Percentiles rank a stretch among this genome's conserved stretches.
These are phyloP conservation scores for Chouioia cunea DNA, from an alignment of 2,888 invertebrate genomes.

Conservation along the genomic window DNA sequence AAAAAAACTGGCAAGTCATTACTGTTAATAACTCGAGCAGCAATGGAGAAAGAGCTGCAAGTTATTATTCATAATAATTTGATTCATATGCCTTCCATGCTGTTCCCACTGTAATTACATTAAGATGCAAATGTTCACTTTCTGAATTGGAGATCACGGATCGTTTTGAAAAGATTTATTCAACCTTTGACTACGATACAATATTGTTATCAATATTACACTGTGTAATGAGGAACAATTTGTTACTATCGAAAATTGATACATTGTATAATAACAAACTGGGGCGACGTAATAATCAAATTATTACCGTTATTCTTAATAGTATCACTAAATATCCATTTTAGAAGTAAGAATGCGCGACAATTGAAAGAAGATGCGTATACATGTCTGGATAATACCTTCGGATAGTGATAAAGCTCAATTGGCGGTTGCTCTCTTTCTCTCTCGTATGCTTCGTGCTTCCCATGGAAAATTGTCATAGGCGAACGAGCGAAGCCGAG, in stretches of 20 bases:
- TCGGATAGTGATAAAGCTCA: slow-evolving; percentile 22
- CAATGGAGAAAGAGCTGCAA: slow-evolving; percentile 36
- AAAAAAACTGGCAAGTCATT: background rate
- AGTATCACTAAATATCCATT: too few relatives aligned
- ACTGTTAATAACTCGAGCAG: slow-evolving; percentile 35
- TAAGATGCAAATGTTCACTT: slow-evolving; percentile 27
- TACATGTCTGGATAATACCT: slow-evolving; percentile 21
- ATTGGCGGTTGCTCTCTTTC: slow-evolving; percentile 7
- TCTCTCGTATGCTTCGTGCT: background rate
- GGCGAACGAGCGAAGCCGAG: slow-evolving; percentile 45
- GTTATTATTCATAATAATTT: slow-evolving; percentile 64
- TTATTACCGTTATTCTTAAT: too few relatives aligned
- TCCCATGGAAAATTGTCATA: slow-evolving; percentile 25
- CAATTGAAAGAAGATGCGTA: slow-evolving; percentile 48
- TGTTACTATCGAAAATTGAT: too few relatives aligned
- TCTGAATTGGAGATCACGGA: too few relatives aligned
- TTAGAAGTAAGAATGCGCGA: slow-evolving; percentile 51
- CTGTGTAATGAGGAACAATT: too few relatives aligned
- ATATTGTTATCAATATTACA: too few relatives aligned
- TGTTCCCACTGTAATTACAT: slow-evolving; percentile 50
- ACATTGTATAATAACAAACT: background rate
- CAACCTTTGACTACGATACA: too few relatives aligned
- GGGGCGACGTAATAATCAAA: too few relatives aligned
- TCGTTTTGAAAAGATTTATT: too few relatives aligned
- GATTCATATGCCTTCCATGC: slow-evolving; percentile 56